phyloP scores from a whole-genome alignment of 1,140 invertebrate species.

The Dreissena polymorpha region DNA sequence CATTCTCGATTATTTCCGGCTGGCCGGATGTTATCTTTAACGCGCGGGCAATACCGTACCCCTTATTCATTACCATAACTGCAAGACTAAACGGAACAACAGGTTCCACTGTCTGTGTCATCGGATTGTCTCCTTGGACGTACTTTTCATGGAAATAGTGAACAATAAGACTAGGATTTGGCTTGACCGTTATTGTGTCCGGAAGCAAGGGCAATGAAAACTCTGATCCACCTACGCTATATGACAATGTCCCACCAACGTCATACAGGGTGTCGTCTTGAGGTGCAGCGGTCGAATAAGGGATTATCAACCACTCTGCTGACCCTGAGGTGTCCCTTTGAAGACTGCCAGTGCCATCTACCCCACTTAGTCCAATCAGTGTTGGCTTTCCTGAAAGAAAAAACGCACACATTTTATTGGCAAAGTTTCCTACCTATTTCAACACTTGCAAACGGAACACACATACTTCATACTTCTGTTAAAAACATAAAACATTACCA shows the following conservation, averaged over 20 bases:
- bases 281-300: constrained; percentile 57
- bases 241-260: constrained; percentile 51
- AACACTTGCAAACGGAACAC: no score
- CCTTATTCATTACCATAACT: constrained; percentile 61
- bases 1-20: constrained; percentile 69
- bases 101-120: constrained; percentile 47
- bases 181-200: constrained; percentile 61
- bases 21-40: constrained; percentile 68
- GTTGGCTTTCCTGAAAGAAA: constrained; percentile 44
- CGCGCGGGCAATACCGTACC: constrained; percentile 60
- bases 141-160: constrained; percentile 64
- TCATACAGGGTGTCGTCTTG: constrained; percentile 55
- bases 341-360: constrained; percentile 51
- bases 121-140: constrained; percentile 57
- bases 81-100: constrained; percentile 59
- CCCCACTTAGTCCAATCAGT: constrained; percentile 52
- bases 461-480: background rate
- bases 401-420: background rate
- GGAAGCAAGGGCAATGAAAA: constrained; percentile 57
- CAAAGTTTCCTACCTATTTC: no score
- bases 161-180: constrained; percentile 58
- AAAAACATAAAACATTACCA: constrained; percentile 34
- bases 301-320: constrained; percentile 59
- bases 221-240: constrained; percentile 44
- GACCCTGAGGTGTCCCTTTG: constrained; percentile 42